Evolutionary conservation across 2,888 invertebrate species (phyloP).

Genomic region (Tricholauxania praeusta): DNA sequence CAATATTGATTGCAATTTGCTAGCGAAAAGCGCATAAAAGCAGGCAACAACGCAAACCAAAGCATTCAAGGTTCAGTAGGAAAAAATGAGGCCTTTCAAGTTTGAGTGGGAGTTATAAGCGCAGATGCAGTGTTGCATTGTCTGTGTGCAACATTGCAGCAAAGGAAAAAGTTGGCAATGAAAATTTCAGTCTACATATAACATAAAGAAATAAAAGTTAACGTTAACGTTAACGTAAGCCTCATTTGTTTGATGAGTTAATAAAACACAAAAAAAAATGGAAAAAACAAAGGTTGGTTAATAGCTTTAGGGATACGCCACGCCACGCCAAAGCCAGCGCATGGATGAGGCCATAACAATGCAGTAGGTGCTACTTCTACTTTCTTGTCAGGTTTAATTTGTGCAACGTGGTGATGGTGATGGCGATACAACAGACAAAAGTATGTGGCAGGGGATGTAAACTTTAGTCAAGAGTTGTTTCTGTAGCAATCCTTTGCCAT

Average conservation of each 20-base stretch:
- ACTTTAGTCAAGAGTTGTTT: background rate
- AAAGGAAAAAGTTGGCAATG: slow-evolving; percentile 25
- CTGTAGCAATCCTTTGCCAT: background rate
- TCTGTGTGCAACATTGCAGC: background rate
- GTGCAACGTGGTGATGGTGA: too few species aligned
- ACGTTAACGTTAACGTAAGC: background rate
- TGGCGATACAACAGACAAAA: too few species aligned
- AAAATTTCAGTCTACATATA: slow-evolving; percentile 1
- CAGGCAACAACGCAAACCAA: slow-evolving; percentile 47
- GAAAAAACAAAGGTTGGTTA: slow-evolving; percentile 11
- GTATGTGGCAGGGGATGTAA: background rate
- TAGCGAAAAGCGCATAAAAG: slow-evolving; percentile 54
- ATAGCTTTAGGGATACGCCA: slow-evolving; percentile 18
- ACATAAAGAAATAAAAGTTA: background rate
- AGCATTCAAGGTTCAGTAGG: slow-evolving; percentile 21
- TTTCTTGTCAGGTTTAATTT: too few species aligned
- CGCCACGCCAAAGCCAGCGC: background rate
- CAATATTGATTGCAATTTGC: slow-evolving; percentile 63
- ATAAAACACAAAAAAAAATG: background rate
- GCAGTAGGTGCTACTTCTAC: slow-evolving; percentile 4
- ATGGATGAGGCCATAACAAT: slow-evolving; percentile 24
- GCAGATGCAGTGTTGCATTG: background rate
- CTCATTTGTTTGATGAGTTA: slow-evolving; percentile 17
- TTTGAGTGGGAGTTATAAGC: slow-evolving; percentile 47
- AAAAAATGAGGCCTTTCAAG: slow-evolving; percentile 58